These are phyloP conservation scores for Petrocephalus microphthalmus DNA, from an alignment of 2,113 vertebrate genomes.

Conservation along the genomic window DNA sequence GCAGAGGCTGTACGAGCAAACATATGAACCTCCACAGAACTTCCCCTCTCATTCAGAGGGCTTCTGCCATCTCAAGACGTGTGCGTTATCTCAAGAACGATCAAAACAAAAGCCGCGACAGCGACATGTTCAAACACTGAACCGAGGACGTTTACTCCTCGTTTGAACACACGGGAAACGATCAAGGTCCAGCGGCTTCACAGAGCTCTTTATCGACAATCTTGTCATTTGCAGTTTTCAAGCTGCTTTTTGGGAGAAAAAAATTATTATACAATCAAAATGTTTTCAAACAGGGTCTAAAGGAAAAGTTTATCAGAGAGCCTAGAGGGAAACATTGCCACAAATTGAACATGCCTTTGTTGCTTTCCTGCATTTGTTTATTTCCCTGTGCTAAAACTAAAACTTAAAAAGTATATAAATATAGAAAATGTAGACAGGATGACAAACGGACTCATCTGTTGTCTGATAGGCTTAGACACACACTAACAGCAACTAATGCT, in stretches of 20 bases:
- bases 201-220: neutral
- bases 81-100: neutral
- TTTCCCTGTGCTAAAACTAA: neutral
- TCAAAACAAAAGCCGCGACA: neutral
- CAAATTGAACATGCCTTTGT: neutral
- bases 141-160: neutral
- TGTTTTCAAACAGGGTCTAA: neutral
- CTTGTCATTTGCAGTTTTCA: neutral
- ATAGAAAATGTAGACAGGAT: neutral
- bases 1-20: neutral
- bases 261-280: neutral
- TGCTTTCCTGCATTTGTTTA: neutral
- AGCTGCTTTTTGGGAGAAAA: neutral
- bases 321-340: neutral
- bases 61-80: neutral
- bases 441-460: neutral
- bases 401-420: neutral
- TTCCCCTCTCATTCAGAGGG: conserved; percentile 6
- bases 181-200: neutral
- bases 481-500: neutral
- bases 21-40: neutral
- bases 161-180: neutral
- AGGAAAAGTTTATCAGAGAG: neutral
- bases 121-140: neutral
- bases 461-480: neutral